Conservation (phyloP, 2,113 vertebrate species). For the Cottus gobio region DNA sequence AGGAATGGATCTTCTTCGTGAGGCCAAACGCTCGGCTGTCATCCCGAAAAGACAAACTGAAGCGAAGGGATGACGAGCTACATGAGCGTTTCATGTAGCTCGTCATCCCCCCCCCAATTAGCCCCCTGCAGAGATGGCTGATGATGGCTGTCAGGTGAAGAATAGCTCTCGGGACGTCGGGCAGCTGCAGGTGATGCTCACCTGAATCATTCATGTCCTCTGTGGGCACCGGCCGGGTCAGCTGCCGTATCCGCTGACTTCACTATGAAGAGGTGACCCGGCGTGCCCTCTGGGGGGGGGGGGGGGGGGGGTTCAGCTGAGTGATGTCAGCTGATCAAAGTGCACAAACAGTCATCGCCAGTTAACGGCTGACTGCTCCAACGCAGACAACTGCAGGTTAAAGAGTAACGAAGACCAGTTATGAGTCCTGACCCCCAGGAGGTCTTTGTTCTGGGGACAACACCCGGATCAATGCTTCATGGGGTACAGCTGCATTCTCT, state of each 20-base stretch:
- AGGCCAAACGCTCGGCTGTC: background rate
- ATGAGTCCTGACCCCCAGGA: background rate
- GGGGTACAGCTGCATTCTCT: no score
- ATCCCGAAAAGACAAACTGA: background rate
- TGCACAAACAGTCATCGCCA: background rate
- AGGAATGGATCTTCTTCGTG: background rate
- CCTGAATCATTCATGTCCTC: conserved; percentile 76
- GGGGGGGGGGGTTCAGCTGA: no score
- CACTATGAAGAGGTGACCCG: conserved; percentile 32
- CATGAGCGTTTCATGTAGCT: no score
- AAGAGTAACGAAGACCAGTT: conserved; percentile 1
- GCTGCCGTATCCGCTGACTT: conserved; percentile 33
- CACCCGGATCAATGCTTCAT: background rate
- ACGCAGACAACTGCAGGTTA: background rate
- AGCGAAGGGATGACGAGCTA: no score
- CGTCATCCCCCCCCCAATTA: conserved; percentile 41
- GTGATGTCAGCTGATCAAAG: background rate
- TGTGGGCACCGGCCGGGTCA: conserved; percentile 41
- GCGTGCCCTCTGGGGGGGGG: background rate
- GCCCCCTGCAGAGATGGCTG: conserved; percentile 60
- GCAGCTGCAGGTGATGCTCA: conserved; percentile 40
- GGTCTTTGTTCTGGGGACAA: background rate
- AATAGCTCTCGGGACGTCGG: conserved; percentile 62
- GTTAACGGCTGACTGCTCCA: conserved; percentile 51
- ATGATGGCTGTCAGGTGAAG: conserved; percentile 63